Conservation (phyloP, 1,140 invertebrate species). For the Rhyzopertha dominica region DNA sequence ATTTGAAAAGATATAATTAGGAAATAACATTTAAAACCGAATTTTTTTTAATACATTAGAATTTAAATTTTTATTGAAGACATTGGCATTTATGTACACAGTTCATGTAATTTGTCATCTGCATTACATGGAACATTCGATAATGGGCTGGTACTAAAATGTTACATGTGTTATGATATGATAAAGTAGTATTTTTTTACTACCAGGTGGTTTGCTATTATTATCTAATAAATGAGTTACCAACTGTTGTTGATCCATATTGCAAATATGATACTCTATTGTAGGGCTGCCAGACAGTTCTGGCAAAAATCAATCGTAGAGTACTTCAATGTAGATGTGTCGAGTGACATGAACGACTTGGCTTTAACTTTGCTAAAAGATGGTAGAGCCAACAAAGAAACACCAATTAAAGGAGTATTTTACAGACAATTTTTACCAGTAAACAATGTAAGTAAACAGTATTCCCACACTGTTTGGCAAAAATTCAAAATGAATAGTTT, state of each 20-base stretch:
- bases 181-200: no score
- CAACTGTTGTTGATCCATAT: constrained; percentile 7
- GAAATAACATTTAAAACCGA: no score
- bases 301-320: constrained; percentile 72
- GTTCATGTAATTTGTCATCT: no score
- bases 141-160: no score
- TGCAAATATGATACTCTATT: no score
- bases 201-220: no score
- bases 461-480: constrained; percentile 9
- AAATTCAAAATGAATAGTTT: constrained; percentile 1
- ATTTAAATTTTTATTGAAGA: no score
- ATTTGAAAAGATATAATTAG: no score
- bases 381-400: constrained; percentile 55
- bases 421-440: constrained; percentile 78
- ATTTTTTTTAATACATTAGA: no score
- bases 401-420: constrained; percentile 57
- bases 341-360: constrained; percentile 73
- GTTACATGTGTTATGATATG: no score
- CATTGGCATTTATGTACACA: no score
- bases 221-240: not conserved
- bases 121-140: no score
- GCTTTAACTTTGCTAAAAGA: constrained; percentile 64
- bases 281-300: constrained; percentile 64
- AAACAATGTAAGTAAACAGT: constrained; percentile 49
- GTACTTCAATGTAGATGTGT: constrained; percentile 77